A percentile compares a stretch with the other conserved stretches of the same genome.
These are phyloP conservation scores for Coleophora deauratella DNA, from an alignment of 2,888 invertebrate genomes.

Conservation along the genomic window DNA sequence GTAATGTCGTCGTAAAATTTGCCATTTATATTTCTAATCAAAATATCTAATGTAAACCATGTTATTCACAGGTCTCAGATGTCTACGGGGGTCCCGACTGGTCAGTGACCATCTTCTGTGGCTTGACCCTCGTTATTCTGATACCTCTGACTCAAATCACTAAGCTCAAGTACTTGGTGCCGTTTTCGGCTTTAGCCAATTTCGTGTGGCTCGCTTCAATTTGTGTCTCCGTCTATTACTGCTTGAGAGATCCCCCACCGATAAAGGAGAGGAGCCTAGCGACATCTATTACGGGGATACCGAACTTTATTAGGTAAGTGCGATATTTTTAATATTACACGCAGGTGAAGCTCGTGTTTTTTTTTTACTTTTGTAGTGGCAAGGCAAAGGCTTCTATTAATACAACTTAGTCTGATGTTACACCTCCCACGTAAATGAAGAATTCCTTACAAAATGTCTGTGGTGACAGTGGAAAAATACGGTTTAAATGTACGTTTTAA, in stretches of 20 bases:
- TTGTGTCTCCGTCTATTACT: constrained; percentile 86
- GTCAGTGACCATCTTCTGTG: constrained; percentile 78
- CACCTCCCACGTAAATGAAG: no score
- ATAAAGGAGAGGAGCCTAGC: constrained; percentile 49
- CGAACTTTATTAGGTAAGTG: constrained; percentile 85
- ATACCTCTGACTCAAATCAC: constrained; percentile 82
- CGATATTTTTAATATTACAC: no score
- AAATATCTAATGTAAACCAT: no score
- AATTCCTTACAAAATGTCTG: no score
- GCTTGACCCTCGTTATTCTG: constrained; percentile 78
- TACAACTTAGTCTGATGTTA: no score
- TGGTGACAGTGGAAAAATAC: no score
- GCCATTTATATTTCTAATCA: no score
- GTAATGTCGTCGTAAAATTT: no score
- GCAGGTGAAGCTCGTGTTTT: no score
- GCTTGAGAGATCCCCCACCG: constrained; percentile 75
- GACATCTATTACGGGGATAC: constrained; percentile 77
- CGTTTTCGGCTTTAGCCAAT: constrained; percentile 92
- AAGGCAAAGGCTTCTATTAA: no score
- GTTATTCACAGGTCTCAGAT: constrained; percentile 66
- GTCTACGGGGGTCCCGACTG: constrained; percentile 63
- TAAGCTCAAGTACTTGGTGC: constrained; percentile 87
- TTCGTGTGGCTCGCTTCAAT: constrained; percentile 85
- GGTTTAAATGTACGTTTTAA: no score
- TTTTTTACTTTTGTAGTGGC: no score